Evolutionary conservation across 64 coral and sea anemone genomes (phyloP), one percentile per base, ranked within the genome.

Genomic region (Catalaphyllia jardinei): DNA sequence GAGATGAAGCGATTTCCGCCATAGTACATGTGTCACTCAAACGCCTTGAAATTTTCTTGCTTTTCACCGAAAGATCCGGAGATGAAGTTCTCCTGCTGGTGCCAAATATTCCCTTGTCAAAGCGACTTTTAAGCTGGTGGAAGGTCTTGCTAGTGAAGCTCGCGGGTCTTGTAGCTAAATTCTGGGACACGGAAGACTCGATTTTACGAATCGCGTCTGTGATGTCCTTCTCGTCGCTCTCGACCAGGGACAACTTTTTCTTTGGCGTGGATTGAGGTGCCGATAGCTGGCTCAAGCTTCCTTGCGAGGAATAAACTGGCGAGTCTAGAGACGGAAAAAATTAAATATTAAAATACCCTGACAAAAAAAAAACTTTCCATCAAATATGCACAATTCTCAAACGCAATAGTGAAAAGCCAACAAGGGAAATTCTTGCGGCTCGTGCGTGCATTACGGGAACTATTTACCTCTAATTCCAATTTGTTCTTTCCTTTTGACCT

Each of bases 221-320:
- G 20, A 92, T 92, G 60, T 92, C 90, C 76, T 92, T 92, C 62
- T 87, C 83, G 90, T 92, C 90, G 25, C 86, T 92, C 14, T 78
- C 59, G 8, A 39, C 52, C 28, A 92, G 4, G 9, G 90, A 92
- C 12, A 67, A 57, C 62, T 75, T 87, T 39, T 79, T 92, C 22
- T 71, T 92, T 18, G 52, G 82, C 35, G 39, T 22, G 14, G 57
- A 65, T 28, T 60, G 83, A 92, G 20, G 24, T 71, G 31, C 86
- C 73, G 49, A 81, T 71, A 71, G 82, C 63, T 92, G 81, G 62
- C 67, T 67, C 25, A 85, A 85, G 63, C 62, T 64, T 87, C 75
- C 39, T 78, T 92, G 84, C 16, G 82, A 87, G 67, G 86, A 78
- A 51, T 78, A 76, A 78, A 92, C 90, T 22, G 83, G 72, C 9